Evolutionary conservation across 1,140 invertebrate genomes (phyloP).

Genomic region (Eciton burchellii): DNA sequence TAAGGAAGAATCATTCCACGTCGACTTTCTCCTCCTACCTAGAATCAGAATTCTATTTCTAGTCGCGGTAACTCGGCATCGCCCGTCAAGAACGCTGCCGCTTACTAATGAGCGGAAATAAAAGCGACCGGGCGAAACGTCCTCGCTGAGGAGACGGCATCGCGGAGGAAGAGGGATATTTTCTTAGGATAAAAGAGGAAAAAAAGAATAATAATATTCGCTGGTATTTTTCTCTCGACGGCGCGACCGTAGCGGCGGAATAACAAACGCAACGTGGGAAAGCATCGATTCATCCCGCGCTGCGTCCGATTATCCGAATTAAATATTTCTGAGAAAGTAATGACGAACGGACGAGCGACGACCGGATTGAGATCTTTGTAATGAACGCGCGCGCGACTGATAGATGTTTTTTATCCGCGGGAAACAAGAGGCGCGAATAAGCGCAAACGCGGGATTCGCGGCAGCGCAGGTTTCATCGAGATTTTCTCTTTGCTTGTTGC

Average conservation of each 20-base stretch:
- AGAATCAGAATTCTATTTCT: background rate
- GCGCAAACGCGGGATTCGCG: background rate
- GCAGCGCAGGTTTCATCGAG: background rate
- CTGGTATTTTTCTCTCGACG: background rate
- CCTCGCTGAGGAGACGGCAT: background rate
- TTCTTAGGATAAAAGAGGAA: background rate
- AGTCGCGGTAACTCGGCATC: background rate
- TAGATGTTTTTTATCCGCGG: background rate
- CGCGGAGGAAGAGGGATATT: background rate
- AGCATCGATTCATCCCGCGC: slow-evolving; percentile 4
- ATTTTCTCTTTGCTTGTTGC: slow-evolving; percentile 16
- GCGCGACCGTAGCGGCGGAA: background rate
- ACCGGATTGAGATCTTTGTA: no score
- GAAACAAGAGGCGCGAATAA: no score
- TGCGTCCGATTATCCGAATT: background rate
- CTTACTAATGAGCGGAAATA: slow-evolving; percentile 26
- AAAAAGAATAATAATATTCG: slow-evolving; percentile 49
- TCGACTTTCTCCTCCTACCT: background rate
- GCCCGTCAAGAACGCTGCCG: slow-evolving; percentile 1
- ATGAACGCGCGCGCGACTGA: no score
- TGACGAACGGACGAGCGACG: no score
- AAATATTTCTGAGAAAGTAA: background rate
- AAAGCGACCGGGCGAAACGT: background rate
- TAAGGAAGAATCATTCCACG: slow-evolving; percentile 43
- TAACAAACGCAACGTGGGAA: background rate